Base-by-base conservation (phyloP, 2,888 invertebrate genomes). In the Xanthorhoe designata region DNA sequence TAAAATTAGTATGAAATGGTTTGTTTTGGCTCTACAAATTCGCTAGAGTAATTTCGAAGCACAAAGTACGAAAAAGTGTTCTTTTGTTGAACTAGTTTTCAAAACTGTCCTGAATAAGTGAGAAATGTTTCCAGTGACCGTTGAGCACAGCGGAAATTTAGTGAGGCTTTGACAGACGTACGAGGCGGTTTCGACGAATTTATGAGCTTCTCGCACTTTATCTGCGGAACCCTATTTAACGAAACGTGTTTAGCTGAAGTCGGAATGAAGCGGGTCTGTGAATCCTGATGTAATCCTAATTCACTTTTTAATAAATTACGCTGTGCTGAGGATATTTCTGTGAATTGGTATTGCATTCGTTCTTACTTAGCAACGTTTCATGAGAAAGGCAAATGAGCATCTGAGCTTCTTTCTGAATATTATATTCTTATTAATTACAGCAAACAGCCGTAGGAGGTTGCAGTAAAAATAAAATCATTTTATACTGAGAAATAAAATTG, bases 111-210 rank as follows among this genome's bases (percentile, higher is more conserved):
- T 19, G 47, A 42, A 29, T 54, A 29, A 66, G 64, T 64, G 61
- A 61, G 64, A 53, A 68, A 68, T 54, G 64, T 68, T 61, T 53
- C 54, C 54, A 61, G 64, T 68, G 64, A 64, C 68, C 51, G 69
- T 56, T 70, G 67, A 71, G 58, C 67, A 64, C 67, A 59, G 55
- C 72, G 68, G 71, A 72, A 72, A 72, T 74, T 74, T 70, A 72
- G 72, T 66, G 67, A 71, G 65, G 69, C 72, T 72, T 74, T 74
- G 74, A 74, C 71, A 72, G 74, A 74, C 70, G 70, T 72, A 72
- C 72, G 68, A 66, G 68, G 69, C 58, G 72, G 68, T 71, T 70
- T 64, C 66, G 68, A 72, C 66, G 69, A 74, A 72, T 74, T 74
- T 74, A 72, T 71, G 74, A 74, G 72, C 70, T 72, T 60, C 71